Evolutionary conservation across 2,888 invertebrate species (phyloP).

Genomic region (Sesia apiformis): DNA sequence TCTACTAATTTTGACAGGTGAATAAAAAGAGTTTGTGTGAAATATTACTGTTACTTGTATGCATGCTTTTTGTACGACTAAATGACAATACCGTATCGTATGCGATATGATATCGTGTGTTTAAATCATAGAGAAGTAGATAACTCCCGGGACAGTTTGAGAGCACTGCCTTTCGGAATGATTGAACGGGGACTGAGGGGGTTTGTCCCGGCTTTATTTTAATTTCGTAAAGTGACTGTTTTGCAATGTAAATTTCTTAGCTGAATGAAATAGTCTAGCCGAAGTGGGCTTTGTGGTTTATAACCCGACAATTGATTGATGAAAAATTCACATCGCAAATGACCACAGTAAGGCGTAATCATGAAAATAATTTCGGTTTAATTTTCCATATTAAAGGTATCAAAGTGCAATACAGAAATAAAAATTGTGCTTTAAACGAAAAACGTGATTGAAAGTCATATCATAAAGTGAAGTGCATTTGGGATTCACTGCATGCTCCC

Average conservation of each 20-base stretch:
- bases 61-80: neutral
- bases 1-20: too few species aligned
- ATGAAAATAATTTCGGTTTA: too few species aligned
- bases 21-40: too few species aligned
- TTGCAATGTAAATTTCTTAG: constrained; percentile 57
- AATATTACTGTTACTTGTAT: too few species aligned
- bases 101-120: constrained; percentile 26
- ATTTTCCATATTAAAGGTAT: too few species aligned
- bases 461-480: neutral
- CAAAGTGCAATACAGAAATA: neutral
- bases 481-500: constrained; percentile 10
- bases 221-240: constrained; percentile 70
- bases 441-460: neutral
- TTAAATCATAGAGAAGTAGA: constrained; percentile 36
- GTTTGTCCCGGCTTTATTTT: constrained; percentile 63
- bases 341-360: neutral
- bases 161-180: constrained; percentile 61
- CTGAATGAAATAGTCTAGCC: constrained; percentile 28
- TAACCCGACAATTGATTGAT: neutral
- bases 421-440: neutral
- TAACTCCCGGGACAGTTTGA: constrained; percentile 54
- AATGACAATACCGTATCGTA: constrained; percentile 5
- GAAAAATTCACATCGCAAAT: neutral
- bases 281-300: constrained; percentile 30
- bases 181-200: constrained; percentile 69